Conservation (phyloP, 1,140 invertebrate species). For the Heliconius congener region DNA sequence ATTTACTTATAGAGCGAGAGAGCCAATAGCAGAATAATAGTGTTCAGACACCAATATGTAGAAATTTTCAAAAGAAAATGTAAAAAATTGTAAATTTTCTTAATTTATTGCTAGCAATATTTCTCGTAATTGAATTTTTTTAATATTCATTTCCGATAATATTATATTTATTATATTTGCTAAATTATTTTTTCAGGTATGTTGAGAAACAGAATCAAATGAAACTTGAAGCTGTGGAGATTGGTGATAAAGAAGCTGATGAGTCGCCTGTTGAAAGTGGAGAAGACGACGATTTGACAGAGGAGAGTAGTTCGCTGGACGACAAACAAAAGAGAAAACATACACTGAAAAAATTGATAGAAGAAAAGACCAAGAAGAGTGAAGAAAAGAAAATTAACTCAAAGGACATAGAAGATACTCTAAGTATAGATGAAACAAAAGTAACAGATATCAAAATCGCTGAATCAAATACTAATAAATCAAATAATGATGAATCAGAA, state of each 20-base stretch:
- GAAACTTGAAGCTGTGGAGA: constrained; percentile 67
- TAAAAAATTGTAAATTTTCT: no score
- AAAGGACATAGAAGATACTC: constrained; percentile 11
- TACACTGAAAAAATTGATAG: constrained; percentile 56
- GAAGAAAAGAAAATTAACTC: constrained; percentile 44
- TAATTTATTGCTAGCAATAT: not conserved
- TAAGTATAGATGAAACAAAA: constrained; percentile 16
- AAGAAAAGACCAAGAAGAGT: constrained; percentile 56
- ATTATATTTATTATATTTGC: not conserved
- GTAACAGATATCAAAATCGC: not conserved
- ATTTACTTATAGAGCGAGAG: no score
- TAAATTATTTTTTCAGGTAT: constrained; percentile 50
- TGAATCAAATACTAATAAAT: not conserved
- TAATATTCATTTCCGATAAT: constrained; percentile 41
- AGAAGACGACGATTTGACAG: constrained; percentile 60
- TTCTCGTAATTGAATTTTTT: not conserved
- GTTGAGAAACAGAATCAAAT: constrained; percentile 69
- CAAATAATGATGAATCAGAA: constrained; percentile 12
- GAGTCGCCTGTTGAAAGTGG: constrained; percentile 70
- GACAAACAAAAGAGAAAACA: constrained; percentile 68
- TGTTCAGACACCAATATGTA: no score
- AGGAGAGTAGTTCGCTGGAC: constrained; percentile 51
- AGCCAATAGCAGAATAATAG: no score
- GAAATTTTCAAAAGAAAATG: no score
- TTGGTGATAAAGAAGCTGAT: constrained; percentile 74